These are phyloP conservation scores for Apogon talboti DNA, from an alignment of 2,797 vertebrate genomes.

Conservation along the genomic window DNA sequence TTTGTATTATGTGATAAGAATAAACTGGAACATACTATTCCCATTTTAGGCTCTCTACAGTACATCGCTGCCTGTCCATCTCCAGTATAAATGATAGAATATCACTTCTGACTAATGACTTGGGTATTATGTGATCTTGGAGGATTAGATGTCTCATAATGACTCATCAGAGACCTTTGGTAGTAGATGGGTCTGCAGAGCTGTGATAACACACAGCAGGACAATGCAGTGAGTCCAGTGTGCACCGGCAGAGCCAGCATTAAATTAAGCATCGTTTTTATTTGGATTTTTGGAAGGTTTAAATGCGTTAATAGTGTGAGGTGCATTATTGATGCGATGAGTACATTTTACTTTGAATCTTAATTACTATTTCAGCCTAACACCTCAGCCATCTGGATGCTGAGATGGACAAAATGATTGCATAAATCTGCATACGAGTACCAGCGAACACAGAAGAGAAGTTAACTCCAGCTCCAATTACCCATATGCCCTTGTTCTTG, in stretches of 20 bases:
- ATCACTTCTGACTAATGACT: conserved; percentile 37
- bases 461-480: neutral
- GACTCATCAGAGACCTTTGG: conserved; percentile 45
- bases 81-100: conserved; percentile 36
- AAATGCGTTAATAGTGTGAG: neutral
- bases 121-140: conserved; percentile 36
- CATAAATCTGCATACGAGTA: neutral
- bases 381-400: conserved; percentile 11
- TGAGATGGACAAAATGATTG: neutral
- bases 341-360: neutral
- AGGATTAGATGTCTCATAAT: conserved; percentile 44
- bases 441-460: neutral
- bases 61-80: conserved; percentile 1
- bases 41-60: conserved; percentile 23
- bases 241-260: conserved; percentile 2
- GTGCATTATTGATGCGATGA: neutral
- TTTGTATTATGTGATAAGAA: conserved; percentile 5
- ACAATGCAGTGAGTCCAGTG: conserved; percentile 1
- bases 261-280: conserved; percentile 10
- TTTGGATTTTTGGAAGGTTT: conserved; percentile 10
- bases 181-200: conserved; percentile 41
- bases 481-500: neutral
- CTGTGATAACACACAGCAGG: conserved; percentile 23
- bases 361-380: conserved; percentile 1
- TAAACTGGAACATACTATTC: conserved; percentile 2